These are phyloP conservation scores for Drosophila birchii DNA, from an alignment of 2,888 invertebrate genomes.

Conservation along the genomic window DNA sequence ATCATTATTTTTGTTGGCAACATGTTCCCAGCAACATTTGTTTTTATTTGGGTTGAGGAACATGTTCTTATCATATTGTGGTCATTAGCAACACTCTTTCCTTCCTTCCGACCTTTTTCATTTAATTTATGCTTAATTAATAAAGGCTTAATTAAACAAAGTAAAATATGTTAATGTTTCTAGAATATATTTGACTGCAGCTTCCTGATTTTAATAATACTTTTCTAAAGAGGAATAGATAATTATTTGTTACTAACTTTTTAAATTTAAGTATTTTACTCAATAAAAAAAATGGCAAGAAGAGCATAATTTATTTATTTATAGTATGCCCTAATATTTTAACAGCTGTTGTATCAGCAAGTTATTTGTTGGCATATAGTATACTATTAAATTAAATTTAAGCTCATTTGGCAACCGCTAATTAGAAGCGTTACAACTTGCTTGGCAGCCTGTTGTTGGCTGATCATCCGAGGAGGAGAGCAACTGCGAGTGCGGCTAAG, in stretches of 20 bases:
- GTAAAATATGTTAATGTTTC: neutral
- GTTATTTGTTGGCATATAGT: slow-evolving; percentile 16
- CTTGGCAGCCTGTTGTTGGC: slow-evolving; percentile 22
- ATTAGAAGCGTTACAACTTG: slow-evolving; percentile 56
- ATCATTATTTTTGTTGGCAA: neutral
- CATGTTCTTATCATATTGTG: no score
- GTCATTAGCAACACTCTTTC: neutral
- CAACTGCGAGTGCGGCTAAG: no score
- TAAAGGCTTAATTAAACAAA: neutral
- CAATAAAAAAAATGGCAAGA: neutral
- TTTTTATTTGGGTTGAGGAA: no score
- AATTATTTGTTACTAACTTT: no score
- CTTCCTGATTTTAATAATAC: no score
- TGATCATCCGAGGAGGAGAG: slow-evolving; percentile 1
- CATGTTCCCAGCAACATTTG: neutral
- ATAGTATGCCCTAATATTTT: neutral
- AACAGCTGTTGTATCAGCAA: neutral
- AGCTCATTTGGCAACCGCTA: slow-evolving; percentile 54
- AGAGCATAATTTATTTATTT: neutral
- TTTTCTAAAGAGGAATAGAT: no score
- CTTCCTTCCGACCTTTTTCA: neutral
- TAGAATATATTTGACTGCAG: no score
- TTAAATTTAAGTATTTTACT: neutral
- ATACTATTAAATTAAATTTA: slow-evolving; percentile 56
- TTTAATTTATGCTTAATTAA: neutral